Conservation (phyloP, 1,140 invertebrate genomes). For the Wiebesia pumilae region DNA sequence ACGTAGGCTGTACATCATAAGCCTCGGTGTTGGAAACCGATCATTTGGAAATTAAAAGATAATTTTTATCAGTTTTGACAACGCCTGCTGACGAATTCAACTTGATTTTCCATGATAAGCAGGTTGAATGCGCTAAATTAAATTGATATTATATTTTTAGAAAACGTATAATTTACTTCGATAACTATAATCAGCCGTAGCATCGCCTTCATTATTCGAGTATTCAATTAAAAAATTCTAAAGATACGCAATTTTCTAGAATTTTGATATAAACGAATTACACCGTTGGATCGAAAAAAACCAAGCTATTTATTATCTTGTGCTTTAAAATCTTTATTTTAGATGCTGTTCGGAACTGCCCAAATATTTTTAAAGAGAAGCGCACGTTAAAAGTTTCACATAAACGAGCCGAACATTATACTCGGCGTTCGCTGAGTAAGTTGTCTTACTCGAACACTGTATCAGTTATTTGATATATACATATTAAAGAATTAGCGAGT, state of each 20-base stretch:
- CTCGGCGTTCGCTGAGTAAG: neutral
- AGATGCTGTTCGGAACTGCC: neutral
- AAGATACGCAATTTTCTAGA: neutral
- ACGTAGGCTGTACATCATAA: neutral
- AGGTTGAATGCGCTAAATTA: conserved; percentile 16
- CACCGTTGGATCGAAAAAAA: neutral
- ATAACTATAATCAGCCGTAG: neutral
- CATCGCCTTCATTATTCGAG: neutral
- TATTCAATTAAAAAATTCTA: conserved; percentile 4
- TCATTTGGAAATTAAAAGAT: conserved; percentile 39
- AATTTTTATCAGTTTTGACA: conserved; percentile 26
- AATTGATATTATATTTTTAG: conserved; percentile 3
- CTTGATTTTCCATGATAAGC: neutral
- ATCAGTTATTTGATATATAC: neutral
- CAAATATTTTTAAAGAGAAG: neutral
- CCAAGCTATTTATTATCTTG: neutral
- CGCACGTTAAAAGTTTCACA: no score
- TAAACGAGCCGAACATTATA: no score
- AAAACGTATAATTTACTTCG: neutral
- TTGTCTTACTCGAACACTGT: neutral
- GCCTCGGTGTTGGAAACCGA: conserved; percentile 12
- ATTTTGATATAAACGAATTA: neutral
- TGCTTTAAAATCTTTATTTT: neutral
- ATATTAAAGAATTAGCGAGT: neutral
- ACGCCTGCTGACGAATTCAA: neutral